Evolutionary conservation across 2,888 invertebrate genomes (phyloP), one percentile per base, ranked within the genome.

Genomic region (Cryptocephalus moraei): DNA sequence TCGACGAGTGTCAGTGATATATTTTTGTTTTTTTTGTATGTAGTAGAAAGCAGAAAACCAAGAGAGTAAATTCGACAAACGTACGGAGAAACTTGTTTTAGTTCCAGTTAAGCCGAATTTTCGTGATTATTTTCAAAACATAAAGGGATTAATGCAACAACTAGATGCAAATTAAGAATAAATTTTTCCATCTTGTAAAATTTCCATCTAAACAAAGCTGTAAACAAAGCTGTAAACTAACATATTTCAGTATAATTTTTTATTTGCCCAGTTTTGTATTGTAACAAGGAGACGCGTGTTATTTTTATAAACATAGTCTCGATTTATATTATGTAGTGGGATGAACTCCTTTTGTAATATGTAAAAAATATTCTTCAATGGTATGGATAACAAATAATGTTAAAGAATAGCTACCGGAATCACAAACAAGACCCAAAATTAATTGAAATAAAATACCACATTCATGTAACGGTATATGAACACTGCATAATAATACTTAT

Each of bases 11-110:
- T 61, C 60, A 61, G 61, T 61, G 59, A 65, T 32, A 66, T 67
- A 67, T 67, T 67, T 67, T 67, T 67, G 62, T 67, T 65, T 62
- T 62, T 65, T 65, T 67, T 66, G 65, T 67, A 67, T 59, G 62
- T 65, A 66, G 64, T 54, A 55, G 45, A 39, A 43, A 43, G 13
- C n/a, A 54, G 48, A 45, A 39, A 45, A 46, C 44, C 50, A 48
- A 45, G 51, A 53, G 48, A 48, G 45, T 51, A 49, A 51, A 51
- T 49, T 51, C 55, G 56, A 58, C 56, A 54, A 56, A 58, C 39
- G 50, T 45, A 32, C 12, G 36, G 2, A 22, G n/a, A 36, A 6
- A 36, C 36, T 36, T 36, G 14, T 12, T 12, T 45, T 33, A 32
- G 14, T 45, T 44, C 42, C 39, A 41, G 40, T 36, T 53, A 52